Base-by-base conservation (phyloP, 2,888 invertebrate genomes). In the Melitaea athalia region DNA sequence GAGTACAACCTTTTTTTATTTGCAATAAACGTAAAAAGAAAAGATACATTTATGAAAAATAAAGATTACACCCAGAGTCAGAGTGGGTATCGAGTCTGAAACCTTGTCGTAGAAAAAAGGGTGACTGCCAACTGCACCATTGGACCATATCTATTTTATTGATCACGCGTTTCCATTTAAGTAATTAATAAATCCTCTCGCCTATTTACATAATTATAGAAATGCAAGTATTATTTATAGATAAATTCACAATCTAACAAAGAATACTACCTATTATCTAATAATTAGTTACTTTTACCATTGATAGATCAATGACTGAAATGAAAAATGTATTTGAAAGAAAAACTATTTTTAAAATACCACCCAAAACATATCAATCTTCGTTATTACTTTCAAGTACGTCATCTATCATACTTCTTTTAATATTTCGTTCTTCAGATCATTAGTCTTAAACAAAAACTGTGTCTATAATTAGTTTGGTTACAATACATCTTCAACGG, bases 401-500 rank as follows among this genome's bases (percentile, higher is more conserved):
- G 59, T 45, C 45, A 78, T 83, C 79, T 78, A 80, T 83, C 82
- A 84, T 55, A 61, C 31, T 49, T n/a, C 47, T 69, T 74, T 73
- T 79, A 69, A 49, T 52, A n/a, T 43, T 59, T 72, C 71, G 81
- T 75, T 89, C 84, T 69, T 74, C 89, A 85, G 83, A 70, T 79
- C 85, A 85, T 90, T 81, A 84, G 82, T 85, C 82, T 78, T 70
- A 70, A 75, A 79, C 80, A 76, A 77, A 81, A 81, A 82, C 79
- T 78, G 71, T 78, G 74, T 81, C 85, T 89, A 88, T 88, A 86
- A 87, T 88, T 90, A 89, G 86, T 77, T 47, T 17, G 75, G 82
- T 75, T 80, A 83, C 84, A 80, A 69, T 57, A 57, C 14, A 52
- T 15, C 79, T 82, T 84, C 84, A 82, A 43, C 62, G 64, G 85